Evolutionary conservation across 1,140 invertebrate genomes (phyloP).

Genomic region (Drusus annulatus): DNA sequence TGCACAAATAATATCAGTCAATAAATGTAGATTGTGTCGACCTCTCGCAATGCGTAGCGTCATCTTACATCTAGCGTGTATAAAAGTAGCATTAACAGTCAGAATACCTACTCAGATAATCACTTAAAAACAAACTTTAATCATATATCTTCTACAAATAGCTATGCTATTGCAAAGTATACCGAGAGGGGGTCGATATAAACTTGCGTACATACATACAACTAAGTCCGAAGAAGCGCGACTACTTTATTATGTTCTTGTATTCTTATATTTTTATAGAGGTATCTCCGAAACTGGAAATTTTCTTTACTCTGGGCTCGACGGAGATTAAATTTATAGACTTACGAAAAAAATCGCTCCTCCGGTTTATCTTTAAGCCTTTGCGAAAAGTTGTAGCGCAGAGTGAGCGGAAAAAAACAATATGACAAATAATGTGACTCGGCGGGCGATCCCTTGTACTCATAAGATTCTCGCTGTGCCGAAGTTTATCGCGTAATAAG

Average conservation of each 20-base stretch:
- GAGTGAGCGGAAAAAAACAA: constrained; percentile 35
- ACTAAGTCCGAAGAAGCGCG: constrained; percentile 6
- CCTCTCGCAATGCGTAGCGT: too few species aligned
- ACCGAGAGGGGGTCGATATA: not conserved
- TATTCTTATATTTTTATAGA: constrained; percentile 11
- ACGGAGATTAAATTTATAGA: constrained; percentile 41
- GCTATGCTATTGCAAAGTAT: not conserved
- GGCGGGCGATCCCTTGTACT: constrained; percentile 32
- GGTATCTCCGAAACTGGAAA: not conserved
- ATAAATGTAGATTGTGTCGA: too few species aligned
- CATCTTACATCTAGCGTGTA: too few species aligned
- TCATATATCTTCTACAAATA: too few species aligned
- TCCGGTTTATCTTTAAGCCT: constrained; percentile 32
- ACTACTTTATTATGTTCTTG: not conserved
- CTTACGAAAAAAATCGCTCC: constrained; percentile 24
- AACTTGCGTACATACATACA: not conserved
- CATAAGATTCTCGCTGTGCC: constrained; percentile 32
- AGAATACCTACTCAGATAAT: too few species aligned
- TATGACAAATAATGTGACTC: constrained; percentile 41
- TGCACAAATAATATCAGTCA: too few species aligned
- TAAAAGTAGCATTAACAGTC: too few species aligned
- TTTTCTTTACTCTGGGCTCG: not conserved
- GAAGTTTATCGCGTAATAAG: constrained; percentile 39
- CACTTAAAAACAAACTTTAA: too few species aligned
- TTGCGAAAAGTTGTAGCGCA: constrained; percentile 8